Percentiles rank a stretch among this genome's conserved stretches.
These are phyloP conservation scores for Tapirus indicus DNA, from an alignment of 2,797 vertebrate genomes.

Conservation along the genomic window DNA sequence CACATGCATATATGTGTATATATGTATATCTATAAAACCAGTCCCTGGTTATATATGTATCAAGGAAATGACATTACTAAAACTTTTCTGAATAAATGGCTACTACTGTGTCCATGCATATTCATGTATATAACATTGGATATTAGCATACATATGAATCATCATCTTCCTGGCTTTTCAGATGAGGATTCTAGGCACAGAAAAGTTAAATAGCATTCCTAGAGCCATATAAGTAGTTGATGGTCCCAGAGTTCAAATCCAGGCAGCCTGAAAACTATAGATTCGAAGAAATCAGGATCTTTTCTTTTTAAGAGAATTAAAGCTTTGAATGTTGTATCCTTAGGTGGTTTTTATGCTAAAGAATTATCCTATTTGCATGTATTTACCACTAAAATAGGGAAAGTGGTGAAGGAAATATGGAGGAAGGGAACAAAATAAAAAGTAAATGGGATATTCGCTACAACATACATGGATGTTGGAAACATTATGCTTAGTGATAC, in stretches of 20 bases:
- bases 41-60: neutral
- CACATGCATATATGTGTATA: too few relatives aligned
- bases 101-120: too few relatives aligned
- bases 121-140: neutral
- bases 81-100: neutral
- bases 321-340: neutral
- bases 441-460: neutral
- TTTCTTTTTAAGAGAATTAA: constrained; percentile 49
- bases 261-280: neutral
- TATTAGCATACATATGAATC: neutral
- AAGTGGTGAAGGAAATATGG: neutral
- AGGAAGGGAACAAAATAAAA: neutral
- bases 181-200: neutral
- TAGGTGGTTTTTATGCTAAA: constrained; percentile 21
- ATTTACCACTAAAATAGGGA: neutral
- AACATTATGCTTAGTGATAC: neutral
- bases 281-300: neutral
- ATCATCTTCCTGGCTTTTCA: neutral
- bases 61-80: constrained; percentile 18
- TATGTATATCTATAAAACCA: neutral
- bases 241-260: neutral
- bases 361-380: neutral
- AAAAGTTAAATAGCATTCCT: neutral
- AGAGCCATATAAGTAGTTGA: neutral
- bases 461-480: neutral